Conservation (phyloP, 2,888 invertebrate species). For the Tortrix viridana region DNA sequence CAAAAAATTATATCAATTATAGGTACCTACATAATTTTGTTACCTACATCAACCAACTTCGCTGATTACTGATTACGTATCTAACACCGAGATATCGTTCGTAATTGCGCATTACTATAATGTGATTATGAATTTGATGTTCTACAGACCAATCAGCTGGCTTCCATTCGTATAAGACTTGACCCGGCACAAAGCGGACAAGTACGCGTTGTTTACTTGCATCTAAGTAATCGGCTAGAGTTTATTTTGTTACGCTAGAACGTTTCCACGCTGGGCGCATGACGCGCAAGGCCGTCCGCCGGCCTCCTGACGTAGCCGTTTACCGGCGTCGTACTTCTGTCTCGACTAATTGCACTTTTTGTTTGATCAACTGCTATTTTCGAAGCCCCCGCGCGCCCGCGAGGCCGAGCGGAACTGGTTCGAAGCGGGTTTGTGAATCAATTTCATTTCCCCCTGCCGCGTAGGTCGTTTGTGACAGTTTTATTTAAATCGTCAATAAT, state of each 20-base stretch:
- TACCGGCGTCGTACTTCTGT: conserved; percentile 43
- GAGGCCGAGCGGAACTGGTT: conserved; percentile 50
- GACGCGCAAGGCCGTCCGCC: conserved; percentile 50
- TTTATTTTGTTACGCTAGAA: conserved; percentile 37
- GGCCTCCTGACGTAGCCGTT: conserved; percentile 42
- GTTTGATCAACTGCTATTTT: conserved; percentile 51
- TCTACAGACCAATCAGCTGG: conserved; percentile 21
- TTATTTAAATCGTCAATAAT: conserved; percentile 32
- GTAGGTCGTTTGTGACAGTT: conserved; percentile 48
- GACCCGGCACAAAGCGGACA: background rate
- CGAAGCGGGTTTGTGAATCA: conserved; percentile 50
- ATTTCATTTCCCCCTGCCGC: conserved; percentile 52
- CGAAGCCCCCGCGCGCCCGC: conserved; percentile 45
- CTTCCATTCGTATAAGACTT: conserved; percentile 11
- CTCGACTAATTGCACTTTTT: conserved; percentile 54
- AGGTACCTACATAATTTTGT: too few relatives aligned
- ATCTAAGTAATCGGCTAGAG: conserved; percentile 20
- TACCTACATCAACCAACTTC: background rate
- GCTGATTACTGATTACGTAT: conserved; percentile 21
- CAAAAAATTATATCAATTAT: conserved; percentile 5
- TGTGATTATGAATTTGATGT: conserved; percentile 20
- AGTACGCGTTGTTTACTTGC: conserved; percentile 16
- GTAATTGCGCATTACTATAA: conserved; percentile 30
- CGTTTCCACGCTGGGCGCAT: conserved; percentile 42
- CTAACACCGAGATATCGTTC: conserved; percentile 15